Evolutionary conservation across 2,113 vertebrate genomes (phyloP), one percentile per base, ranked within the genome.

Genomic region (Bagarius yarrelli): DNA sequence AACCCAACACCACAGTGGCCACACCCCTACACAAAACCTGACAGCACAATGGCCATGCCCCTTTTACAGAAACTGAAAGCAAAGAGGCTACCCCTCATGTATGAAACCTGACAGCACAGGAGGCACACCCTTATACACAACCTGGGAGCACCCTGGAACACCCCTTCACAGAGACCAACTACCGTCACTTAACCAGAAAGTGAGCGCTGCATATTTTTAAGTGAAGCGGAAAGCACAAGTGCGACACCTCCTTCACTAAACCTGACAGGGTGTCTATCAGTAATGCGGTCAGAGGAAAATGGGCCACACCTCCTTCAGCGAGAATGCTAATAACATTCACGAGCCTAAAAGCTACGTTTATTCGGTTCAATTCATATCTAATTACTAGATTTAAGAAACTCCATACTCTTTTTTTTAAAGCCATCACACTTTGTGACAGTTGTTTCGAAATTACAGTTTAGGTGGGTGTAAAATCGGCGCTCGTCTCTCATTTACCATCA

Each of bases 401-500:
- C 44, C 15, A 9, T 25, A 72, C 50, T 21, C 25, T 53, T 18
- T 53, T 72, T 21, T 19, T 6, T 40, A 4, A 40, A 52, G 14
- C 40, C 23, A 50, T 71, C 70, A 23, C 50, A 55, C 0, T 4
- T 19, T 13, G 27, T 73, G 50, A 53, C 70, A 73, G 78, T 71
- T 27, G 19, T 18, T 50, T 5, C 50, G 34, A 56, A 67, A 66
- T 76, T 76, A 57, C 50, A 76, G 34, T 66, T 67, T 57, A 69
- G 34, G 63, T 57, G 52, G 61, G 80, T 76, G 61, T 67, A 67
- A 81, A 76, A 76, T 4, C 21, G 57, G 23, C 57, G 9, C 23
- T 60, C 19, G 21, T 73, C 52, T 66, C 71, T 76, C 53, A 4
- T 76, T 81, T 76, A 59, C 73, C 74, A 59, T 69, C 80, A 82